These are phyloP conservation scores for Limnephilus lunatus DNA, from an alignment of 2,888 invertebrate genomes.

Conservation along the genomic window DNA sequence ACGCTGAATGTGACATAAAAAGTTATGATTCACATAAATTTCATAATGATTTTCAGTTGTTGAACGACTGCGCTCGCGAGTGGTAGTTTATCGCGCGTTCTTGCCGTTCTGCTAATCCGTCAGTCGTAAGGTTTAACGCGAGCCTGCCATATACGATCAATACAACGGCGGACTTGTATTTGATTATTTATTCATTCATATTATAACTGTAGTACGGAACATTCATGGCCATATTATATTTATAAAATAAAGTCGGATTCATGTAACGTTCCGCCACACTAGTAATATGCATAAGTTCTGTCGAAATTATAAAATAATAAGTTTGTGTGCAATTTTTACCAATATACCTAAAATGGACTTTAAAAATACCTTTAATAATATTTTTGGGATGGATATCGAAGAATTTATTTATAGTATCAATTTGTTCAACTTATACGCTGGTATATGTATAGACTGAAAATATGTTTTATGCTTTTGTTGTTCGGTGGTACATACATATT, in stretches of 20 bases:
- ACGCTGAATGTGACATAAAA: not conserved
- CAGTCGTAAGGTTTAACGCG: not conserved
- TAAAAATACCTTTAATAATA: no score
- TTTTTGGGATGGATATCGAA: no score
- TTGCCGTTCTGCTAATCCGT: not conserved
- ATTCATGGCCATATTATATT: not conserved
- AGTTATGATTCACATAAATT: not conserved
- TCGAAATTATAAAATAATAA: no score
- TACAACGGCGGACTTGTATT: not conserved
- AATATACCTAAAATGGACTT: no score
- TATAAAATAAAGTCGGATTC: not conserved
- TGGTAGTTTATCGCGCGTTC: not conserved
- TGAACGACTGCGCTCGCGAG: not conserved
- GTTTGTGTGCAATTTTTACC: no score
- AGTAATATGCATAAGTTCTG: no score
- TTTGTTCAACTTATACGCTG: no score
- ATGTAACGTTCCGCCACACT: no score
- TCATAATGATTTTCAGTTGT: not conserved
- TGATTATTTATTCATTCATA: not conserved
- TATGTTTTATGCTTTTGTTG: no score
- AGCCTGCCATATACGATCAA: not conserved
- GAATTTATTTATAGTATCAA: no score
- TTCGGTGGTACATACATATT: no score
- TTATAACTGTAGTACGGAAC: not conserved
- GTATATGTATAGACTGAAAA: no score